Conservation (phyloP, 2,797 vertebrate genomes). For the Fundulus diaphanus region DNA sequence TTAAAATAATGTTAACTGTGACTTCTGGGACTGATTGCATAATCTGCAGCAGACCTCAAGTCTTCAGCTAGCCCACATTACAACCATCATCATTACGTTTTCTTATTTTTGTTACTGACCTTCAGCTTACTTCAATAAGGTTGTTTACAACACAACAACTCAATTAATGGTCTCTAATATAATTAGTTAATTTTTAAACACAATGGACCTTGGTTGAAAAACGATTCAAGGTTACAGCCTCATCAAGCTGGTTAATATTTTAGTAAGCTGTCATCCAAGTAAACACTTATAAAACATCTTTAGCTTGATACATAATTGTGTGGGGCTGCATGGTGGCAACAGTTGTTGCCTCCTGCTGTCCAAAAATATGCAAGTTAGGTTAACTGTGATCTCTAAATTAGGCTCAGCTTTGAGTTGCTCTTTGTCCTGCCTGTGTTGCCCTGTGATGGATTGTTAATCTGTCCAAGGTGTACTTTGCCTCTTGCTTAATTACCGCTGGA, state of each 20-base stretch:
- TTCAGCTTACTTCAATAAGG: neutral
- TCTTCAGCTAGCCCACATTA: neutral
- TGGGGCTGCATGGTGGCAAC: neutral
- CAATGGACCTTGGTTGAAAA: neutral
- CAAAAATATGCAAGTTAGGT: neutral
- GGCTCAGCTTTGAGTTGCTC: neutral
- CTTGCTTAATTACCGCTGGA: neutral
- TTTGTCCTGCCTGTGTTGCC: neutral
- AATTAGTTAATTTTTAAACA: constrained; percentile 10
- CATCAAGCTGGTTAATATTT: neutral
- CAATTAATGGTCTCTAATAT: neutral
- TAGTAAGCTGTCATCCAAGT: neutral
- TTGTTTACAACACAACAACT: neutral
- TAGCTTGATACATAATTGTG: neutral
- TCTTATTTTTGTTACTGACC: neutral
- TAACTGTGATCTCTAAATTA: neutral
- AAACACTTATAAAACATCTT: neutral
- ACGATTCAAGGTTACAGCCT: neutral
- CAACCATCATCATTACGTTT: neutral
- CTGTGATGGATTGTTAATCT: neutral
- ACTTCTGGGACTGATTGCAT: neutral
- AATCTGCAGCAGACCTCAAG: neutral
- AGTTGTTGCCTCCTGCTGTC: neutral
- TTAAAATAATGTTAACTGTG: neutral
- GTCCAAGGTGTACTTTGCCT: neutral